Conservation (phyloP, 2,797 vertebrate species). For the Silurus aristotelis region DNA sequence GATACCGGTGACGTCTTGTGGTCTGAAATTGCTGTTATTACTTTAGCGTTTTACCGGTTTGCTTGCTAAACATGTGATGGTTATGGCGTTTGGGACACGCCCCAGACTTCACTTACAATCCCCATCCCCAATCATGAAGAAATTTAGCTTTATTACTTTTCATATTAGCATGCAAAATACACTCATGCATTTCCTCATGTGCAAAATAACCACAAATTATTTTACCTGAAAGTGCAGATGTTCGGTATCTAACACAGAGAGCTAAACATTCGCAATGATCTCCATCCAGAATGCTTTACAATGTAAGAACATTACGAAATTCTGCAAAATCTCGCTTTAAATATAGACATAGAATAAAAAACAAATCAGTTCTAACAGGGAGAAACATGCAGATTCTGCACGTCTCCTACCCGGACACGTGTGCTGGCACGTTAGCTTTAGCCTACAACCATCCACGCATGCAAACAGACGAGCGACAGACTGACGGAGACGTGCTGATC, state of each 20-base stretch:
- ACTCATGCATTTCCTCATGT: slow-evolving; percentile 84
- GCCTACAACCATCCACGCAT: slow-evolving; percentile 79
- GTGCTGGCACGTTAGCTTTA: slow-evolving; percentile 68
- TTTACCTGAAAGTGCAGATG: slow-evolving; percentile 74
- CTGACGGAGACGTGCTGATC: slow-evolving; percentile 77
- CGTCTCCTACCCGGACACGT: background rate
- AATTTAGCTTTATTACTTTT: slow-evolving; percentile 52
- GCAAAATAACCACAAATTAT: slow-evolving; percentile 54
- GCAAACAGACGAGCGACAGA: slow-evolving; percentile 72
- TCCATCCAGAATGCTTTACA: slow-evolving; percentile 89
- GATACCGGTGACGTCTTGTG: background rate
- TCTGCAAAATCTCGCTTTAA: slow-evolving; percentile 91
- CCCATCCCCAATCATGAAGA: background rate
- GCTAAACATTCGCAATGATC: slow-evolving; percentile 61
- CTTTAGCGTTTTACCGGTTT: background rate
- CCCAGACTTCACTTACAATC: background rate
- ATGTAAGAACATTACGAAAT: slow-evolving; percentile 91
- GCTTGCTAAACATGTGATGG: background rate
- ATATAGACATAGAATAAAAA: slow-evolving; percentile 55
- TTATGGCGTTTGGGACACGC: background rate
- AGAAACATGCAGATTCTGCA: slow-evolving; percentile 74
- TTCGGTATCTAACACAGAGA: slow-evolving; percentile 73
- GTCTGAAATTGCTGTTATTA: background rate
- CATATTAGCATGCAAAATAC: slow-evolving; percentile 90
- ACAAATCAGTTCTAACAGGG: slow-evolving; percentile 45